These are phyloP conservation scores for Squalus acanthias DNA, from an alignment of 2,797 vertebrate species.

Conservation along the genomic window DNA sequence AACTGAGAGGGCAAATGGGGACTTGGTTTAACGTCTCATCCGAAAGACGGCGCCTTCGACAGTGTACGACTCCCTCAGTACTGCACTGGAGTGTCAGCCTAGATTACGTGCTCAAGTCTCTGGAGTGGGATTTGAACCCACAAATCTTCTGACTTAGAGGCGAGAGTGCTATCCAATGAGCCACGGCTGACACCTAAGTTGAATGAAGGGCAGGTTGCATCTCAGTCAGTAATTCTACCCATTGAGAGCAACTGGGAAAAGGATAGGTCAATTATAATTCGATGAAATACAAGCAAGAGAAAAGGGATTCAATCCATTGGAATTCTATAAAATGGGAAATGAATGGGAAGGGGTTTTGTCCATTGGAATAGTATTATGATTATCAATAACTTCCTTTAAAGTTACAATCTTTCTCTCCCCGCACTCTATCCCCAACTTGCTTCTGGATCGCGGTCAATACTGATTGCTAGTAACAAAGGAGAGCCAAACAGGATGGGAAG, in stretches of 20 bases:
- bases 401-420: background rate
- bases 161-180: too few relatives aligned
- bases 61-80: background rate
- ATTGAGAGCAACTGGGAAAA: too few relatives aligned
- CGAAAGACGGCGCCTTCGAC: background rate
- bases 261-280: background rate
- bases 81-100: background rate
- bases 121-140: background rate
- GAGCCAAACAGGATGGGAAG: conserved; percentile 17
- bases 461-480: background rate
- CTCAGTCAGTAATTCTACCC: too few relatives aligned
- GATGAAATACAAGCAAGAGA: too few relatives aligned
- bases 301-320: too few relatives aligned
- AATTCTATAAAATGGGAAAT: background rate
- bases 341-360: background rate
- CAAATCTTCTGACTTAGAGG: too few relatives aligned
- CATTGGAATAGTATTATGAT: background rate
- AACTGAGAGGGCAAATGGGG: background rate
- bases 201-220: too few relatives aligned
- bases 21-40: background rate
- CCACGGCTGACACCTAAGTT: too few relatives aligned
- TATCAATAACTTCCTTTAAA: background rate
- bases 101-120: background rate
- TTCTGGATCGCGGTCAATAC: background rate
- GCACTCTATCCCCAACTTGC: background rate